Conservation (phyloP, 1,140 invertebrate genomes). For the Ips typographus region DNA sequence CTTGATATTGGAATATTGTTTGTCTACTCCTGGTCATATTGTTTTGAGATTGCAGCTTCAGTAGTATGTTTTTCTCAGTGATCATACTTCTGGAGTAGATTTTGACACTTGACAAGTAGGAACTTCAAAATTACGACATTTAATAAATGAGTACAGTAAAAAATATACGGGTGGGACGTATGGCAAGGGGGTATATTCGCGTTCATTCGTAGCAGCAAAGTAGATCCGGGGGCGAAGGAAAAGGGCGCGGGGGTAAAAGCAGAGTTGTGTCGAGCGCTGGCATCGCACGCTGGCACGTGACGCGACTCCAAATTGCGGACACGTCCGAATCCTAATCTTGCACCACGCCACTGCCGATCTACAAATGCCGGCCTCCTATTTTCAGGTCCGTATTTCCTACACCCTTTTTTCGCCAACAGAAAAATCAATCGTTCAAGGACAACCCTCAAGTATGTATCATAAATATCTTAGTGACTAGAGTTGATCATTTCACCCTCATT, state of each 20-base stretch:
- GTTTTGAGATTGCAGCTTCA: no score
- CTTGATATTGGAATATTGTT: no score
- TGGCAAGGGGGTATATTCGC: conserved; percentile 14
- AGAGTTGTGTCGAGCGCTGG: conserved; percentile 46
- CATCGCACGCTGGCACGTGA: conserved; percentile 46
- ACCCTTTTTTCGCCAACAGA: neutral
- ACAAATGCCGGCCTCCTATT: conserved; percentile 42
- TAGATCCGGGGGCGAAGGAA: conserved; percentile 9
- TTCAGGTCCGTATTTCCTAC: conserved; percentile 30
- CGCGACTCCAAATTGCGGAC: conserved; percentile 42
- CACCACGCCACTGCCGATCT: conserved; percentile 40
- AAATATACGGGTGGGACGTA: neutral
- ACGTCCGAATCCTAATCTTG: conserved; percentile 51
- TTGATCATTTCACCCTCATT: neutral
- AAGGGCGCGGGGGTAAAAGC: conserved; percentile 45
- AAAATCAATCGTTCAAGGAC: conserved; percentile 26
- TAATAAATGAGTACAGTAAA: conserved; percentile 2
- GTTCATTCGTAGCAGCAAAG: conserved; percentile 9
- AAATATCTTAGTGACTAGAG: neutral
- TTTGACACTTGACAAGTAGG: no score
- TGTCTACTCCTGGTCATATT: no score
- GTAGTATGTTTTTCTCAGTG: no score
- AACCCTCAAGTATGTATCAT: neutral
- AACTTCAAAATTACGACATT: neutral
- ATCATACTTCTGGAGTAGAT: no score